Evolutionary conservation across 2,113 vertebrate species (phyloP).

Genomic region (Mugil cephalus): DNA sequence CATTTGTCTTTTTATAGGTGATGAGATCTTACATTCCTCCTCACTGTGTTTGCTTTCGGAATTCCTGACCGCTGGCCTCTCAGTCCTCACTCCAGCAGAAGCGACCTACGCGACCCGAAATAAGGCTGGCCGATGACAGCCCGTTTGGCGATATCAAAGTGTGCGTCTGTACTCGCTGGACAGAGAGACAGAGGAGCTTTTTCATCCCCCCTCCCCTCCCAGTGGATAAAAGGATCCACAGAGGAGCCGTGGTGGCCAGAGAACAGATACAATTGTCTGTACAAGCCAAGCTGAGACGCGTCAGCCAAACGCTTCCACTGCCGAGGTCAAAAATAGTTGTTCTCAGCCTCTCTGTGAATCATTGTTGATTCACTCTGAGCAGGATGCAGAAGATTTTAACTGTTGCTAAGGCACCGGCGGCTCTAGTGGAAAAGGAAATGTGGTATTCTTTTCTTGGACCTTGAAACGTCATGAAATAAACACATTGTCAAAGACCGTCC

Average conservation of each 20-base stretch:
- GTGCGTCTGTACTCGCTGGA: slow-evolving; percentile 25
- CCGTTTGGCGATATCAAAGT: slow-evolving; percentile 38
- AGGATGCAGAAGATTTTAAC: slow-evolving; percentile 5
- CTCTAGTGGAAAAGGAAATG: background rate
- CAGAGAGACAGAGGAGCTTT: slow-evolving; percentile 65
- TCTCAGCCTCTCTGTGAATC: slow-evolving; percentile 28
- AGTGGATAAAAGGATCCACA: slow-evolving; percentile 49
- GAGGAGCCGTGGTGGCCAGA: slow-evolving; percentile 29
- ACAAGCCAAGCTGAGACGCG: slow-evolving; percentile 13
- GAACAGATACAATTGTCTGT: slow-evolving; percentile 61
- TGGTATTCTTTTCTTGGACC: slow-evolving; percentile 5
- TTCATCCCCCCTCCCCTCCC: slow-evolving; percentile 41
- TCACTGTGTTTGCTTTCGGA: slow-evolving; percentile 63
- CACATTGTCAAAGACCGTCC: background rate
- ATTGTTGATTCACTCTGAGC: slow-evolving; percentile 23
- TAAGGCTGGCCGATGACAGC: slow-evolving; percentile 47
- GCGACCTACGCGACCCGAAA: slow-evolving; percentile 31
- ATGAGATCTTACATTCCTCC: slow-evolving; percentile 40
- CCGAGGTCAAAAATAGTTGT: slow-evolving; percentile 36
- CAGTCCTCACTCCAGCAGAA: slow-evolving; percentile 26
- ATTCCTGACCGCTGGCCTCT: slow-evolving; percentile 49
- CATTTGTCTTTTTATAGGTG: slow-evolving; percentile 29
- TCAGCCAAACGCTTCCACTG: slow-evolving; percentile 28
- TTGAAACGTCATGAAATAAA: slow-evolving; percentile 2
- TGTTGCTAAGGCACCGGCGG: background rate